Evolutionary conservation across 2,113 vertebrate species (phyloP).

Genomic region (Caloenas nicobarica): DNA sequence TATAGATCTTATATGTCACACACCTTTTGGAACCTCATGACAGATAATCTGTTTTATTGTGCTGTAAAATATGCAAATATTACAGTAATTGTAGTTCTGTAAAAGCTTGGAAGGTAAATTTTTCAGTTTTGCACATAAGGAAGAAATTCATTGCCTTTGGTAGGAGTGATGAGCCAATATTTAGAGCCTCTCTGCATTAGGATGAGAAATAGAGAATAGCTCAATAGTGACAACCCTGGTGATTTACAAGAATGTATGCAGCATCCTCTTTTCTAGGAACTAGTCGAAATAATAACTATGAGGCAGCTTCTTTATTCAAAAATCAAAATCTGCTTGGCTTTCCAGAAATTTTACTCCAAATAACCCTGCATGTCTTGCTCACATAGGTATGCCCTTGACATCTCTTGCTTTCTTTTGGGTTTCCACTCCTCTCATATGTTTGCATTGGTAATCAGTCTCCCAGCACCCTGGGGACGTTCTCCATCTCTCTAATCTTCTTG

Average conservation of each 20-base stretch:
- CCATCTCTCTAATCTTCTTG: constrained; percentile 49
- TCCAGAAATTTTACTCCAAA: neutral
- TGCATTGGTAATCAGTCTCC: constrained; percentile 33
- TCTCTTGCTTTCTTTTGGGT: neutral
- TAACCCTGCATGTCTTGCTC: neutral
- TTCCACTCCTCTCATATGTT: neutral
- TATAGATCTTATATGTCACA: neutral
- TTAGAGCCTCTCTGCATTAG: neutral
- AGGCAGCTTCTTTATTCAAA: neutral
- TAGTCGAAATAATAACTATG: neutral
- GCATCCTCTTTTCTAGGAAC: neutral
- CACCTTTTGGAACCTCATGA: neutral
- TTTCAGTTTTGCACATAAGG: neutral
- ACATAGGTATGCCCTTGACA: neutral
- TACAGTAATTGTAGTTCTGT: neutral
- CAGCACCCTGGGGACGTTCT: neutral
- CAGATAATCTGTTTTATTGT: neutral
- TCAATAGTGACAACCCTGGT: neutral
- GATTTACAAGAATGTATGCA: neutral
- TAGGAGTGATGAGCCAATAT: neutral
- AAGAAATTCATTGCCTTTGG: neutral
- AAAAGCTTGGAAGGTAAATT: neutral
- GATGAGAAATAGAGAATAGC: neutral
- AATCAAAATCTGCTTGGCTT: neutral
- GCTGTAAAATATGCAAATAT: neutral